Conservation (phyloP, 1,140 invertebrate species). For the Araneus ventricosus region DNA sequence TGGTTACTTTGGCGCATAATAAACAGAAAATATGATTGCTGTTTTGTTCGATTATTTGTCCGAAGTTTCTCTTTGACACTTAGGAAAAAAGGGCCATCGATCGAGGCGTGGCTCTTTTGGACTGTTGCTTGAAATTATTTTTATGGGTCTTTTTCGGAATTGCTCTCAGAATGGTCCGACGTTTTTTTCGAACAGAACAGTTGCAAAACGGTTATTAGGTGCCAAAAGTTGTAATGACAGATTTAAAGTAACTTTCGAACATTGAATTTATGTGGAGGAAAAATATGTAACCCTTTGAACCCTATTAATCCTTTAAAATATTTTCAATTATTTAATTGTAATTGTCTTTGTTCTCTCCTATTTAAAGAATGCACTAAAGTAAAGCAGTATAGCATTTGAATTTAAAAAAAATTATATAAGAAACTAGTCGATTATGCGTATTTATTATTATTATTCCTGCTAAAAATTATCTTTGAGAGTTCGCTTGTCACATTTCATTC, state of each 20-base stretch:
- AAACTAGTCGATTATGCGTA: too few relatives aligned
- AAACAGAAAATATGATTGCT: neutral
- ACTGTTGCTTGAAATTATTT: constrained; percentile 52
- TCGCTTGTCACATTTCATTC: too few relatives aligned
- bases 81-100: constrained; percentile 59
- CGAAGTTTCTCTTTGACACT: neutral
- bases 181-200: neutral
- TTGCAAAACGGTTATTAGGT: neutral
- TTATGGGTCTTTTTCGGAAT: constrained; percentile 35
- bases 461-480: too few relatives aligned
- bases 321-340: too few relatives aligned
- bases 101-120: constrained; percentile 58
- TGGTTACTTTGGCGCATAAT: neutral
- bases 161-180: neutral
- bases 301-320: too few relatives aligned
- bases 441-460: too few relatives aligned
- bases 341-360: too few relatives aligned
- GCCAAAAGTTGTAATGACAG: neutral
- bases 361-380: too few relatives aligned
- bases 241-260: neutral
- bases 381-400: too few relatives aligned
- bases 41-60: constrained; percentile 5
- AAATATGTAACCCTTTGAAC: neutral
- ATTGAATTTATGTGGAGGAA: neutral
- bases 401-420: too few relatives aligned